Conservation (phyloP, 2,797 vertebrate species). For the Trematomus bernacchii region DNA sequence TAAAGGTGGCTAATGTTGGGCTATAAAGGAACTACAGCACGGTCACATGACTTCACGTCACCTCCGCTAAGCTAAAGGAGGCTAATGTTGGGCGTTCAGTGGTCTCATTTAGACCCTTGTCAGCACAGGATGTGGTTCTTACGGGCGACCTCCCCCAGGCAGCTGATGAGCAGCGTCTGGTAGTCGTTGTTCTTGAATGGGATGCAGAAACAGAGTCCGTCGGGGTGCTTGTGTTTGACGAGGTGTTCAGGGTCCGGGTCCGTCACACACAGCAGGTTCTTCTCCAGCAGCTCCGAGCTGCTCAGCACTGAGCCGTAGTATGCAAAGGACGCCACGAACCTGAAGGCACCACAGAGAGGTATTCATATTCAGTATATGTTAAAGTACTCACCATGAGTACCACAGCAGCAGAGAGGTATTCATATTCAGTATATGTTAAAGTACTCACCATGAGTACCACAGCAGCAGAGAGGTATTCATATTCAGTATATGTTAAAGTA, state of each 20-base stretch:
- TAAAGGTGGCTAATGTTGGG: no score
- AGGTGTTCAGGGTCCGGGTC: constrained; percentile 50
- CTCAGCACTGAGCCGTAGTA: constrained; percentile 95
- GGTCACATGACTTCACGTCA: no score
- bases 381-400: constrained; percentile 90
- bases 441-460: no score
- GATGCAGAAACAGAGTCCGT: constrained; percentile 87
- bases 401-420: constrained; percentile 92
- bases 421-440: no score
- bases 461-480: no score
- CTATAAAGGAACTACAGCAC: no score
- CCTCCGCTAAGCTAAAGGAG: no score
- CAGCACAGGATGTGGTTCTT: not conserved
- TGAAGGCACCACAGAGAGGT: constrained; percentile 51
- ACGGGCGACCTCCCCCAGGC: constrained; percentile 91
- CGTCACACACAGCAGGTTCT: constrained; percentile 87
- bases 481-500: no score
- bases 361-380: no score
- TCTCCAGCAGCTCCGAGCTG: constrained; percentile 92
- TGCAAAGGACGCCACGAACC: constrained; percentile 94
- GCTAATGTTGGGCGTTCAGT: no score
- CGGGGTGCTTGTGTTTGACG: constrained; percentile 51
- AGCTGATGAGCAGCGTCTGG: constrained; percentile 93
- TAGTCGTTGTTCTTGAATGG: constrained; percentile 87
- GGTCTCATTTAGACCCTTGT: no score